Evolutionary conservation across 2,113 vertebrate species (phyloP).

Genomic region (Rhinolophus ferrumequinum): DNA sequence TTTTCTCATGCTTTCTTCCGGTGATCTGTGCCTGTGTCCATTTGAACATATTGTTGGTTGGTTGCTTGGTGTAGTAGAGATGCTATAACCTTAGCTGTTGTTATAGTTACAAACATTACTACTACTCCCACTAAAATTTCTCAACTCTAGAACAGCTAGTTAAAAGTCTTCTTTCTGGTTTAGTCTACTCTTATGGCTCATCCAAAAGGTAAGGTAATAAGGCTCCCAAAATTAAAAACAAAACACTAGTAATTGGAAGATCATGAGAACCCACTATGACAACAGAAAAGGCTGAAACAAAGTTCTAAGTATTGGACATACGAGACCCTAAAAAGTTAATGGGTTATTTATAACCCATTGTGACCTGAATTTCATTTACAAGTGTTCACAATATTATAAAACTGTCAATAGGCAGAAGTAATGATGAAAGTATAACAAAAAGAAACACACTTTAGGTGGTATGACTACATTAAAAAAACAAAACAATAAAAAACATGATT

Average conservation of each 20-base stretch:
- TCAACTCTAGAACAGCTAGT: not conserved
- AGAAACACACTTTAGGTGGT: not conserved
- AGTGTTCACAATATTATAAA: not conserved
- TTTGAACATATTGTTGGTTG: not conserved
- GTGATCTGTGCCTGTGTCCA: not conserved
- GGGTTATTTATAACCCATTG: not conserved
- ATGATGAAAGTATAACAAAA: not conserved
- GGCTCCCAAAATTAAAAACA: not conserved
- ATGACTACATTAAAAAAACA: not conserved
- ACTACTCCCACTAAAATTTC: not conserved
- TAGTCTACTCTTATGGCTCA: not conserved
- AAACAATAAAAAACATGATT: not conserved
- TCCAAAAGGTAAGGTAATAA: not conserved
- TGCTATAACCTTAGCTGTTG: not conserved
- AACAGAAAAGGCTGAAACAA: not conserved
- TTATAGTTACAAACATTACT: not conserved
- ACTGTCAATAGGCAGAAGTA: not conserved
- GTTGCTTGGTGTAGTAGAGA: not conserved
- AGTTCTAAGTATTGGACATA: conserved; percentile 5
- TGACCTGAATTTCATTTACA: not conserved
- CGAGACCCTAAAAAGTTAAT: not conserved
- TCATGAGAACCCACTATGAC: not conserved
- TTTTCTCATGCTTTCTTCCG: not conserved
- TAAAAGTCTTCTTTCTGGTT: not conserved
- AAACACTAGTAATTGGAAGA: not conserved